Conservation (phyloP, 2,797 vertebrate species). For the Varecia variegata region DNA sequence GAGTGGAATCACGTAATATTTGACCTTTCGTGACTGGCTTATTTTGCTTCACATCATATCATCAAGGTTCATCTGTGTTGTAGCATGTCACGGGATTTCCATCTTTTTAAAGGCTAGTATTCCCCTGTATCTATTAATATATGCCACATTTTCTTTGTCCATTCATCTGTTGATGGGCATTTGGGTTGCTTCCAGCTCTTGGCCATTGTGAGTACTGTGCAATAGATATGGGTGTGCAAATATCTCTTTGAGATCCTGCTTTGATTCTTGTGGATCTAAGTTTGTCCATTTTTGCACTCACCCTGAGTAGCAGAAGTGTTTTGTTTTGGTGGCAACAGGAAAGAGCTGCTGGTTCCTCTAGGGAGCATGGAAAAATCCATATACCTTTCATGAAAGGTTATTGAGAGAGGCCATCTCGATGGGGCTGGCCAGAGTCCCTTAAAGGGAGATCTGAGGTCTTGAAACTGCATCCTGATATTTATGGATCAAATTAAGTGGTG, state of each 20-base stretch:
- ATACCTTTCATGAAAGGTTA: not conserved
- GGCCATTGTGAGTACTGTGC: not conserved
- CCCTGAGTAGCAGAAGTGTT: not conserved
- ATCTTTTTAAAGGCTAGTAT: not conserved
- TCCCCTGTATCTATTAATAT: not conserved
- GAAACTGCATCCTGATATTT: not conserved
- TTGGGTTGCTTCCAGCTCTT: not conserved
- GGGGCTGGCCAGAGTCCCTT: not conserved
- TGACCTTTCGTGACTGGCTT: not conserved
- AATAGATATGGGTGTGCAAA: not conserved
- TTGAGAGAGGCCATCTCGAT: not conserved
- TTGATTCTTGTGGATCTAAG: not conserved
- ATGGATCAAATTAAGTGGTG: slow-evolving; percentile 18
- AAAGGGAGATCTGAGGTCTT: not conserved
- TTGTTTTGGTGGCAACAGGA: not conserved
- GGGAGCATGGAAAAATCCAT: not conserved
- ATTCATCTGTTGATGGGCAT: not conserved
- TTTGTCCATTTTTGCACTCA: not conserved
- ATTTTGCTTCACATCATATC: not conserved
- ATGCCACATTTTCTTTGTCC: not conserved
- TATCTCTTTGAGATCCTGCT: not conserved
- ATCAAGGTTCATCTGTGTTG: not conserved
- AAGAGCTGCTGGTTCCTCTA: not conserved
- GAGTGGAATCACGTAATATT: not conserved
- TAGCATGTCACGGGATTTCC: not conserved